Evolutionary conservation across 1,140 invertebrate genomes (phyloP).

Genomic region (Pseudomyrmex pallidus): DNA sequence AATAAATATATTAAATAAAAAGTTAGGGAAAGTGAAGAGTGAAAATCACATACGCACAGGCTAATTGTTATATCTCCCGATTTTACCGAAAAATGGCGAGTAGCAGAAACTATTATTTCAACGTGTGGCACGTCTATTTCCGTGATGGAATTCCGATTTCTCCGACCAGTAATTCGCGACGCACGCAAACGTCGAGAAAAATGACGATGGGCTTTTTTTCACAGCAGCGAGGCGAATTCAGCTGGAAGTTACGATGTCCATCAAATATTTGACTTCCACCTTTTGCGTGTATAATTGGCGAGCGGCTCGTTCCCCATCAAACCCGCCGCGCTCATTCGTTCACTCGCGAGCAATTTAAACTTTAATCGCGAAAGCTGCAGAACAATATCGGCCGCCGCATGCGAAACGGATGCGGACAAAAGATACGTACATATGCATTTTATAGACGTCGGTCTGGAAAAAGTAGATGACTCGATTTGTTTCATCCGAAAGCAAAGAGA

Average conservation of each 20-base stretch:
- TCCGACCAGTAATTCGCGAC: slow-evolving; percentile 23
- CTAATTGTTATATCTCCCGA: not conserved
- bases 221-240: not conserved
- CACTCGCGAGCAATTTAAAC: slow-evolving; percentile 52
- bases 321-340: slow-evolving; percentile 12
- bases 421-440: slow-evolving; percentile 22
- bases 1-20: too few species aligned
- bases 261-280: slow-evolving; percentile 55
- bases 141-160: slow-evolving; percentile 5
- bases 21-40: too few species aligned
- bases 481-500: slow-evolving; percentile 18
- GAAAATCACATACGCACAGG: not conserved
- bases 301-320: slow-evolving; percentile 30
- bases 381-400: slow-evolving; percentile 46
- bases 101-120: slow-evolving; percentile 13
- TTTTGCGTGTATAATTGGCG: slow-evolving; percentile 50
- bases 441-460: slow-evolving; percentile 4
- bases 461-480: not conserved
- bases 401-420: slow-evolving; percentile 38
- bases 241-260: slow-evolving; percentile 45
- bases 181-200: slow-evolving; percentile 17
- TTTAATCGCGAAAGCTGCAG: slow-evolving; percentile 55
- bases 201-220: not conserved
- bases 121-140: not conserved
- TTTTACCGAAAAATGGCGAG: not conserved